Conservation (phyloP, 1,140 invertebrate genomes). For the Anadara kagoshimensis region DNA sequence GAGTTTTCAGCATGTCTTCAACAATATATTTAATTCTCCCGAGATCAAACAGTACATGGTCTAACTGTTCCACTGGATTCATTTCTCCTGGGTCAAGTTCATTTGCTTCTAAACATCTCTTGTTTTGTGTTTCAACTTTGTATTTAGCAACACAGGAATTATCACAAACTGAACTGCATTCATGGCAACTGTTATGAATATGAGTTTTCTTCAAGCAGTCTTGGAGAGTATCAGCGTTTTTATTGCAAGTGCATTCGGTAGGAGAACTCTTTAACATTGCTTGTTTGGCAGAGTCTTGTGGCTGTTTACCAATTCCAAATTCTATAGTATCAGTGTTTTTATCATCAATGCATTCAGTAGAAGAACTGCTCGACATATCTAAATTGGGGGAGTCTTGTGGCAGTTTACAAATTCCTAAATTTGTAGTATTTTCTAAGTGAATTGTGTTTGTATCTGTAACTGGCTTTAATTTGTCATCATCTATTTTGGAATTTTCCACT, state of each 20-base stretch:
- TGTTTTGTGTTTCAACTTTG: not conserved
- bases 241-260: not conserved
- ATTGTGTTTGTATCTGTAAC: not conserved
- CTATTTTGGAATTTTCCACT: no score
- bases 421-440: not conserved
- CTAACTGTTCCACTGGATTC: not conserved
- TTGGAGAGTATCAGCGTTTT: not conserved
- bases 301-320: no score
- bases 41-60: conserved; percentile 30
- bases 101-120: not conserved
- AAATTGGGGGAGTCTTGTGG: no score
- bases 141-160: not conserved
- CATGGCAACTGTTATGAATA: no score
- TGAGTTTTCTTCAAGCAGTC: not conserved
- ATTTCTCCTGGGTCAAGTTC: not conserved
- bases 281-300: no score
- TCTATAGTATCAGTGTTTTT: not conserved
- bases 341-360: not conserved
- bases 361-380: not conserved
- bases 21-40: conserved; percentile 18
- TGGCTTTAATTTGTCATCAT: no score
- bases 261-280: not conserved
- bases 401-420: not conserved
- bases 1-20: conserved; percentile 23
- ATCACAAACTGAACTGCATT: not conserved